phyloP scores from a whole-genome alignment of 2,797 vertebrate genomes.

The Labeo calbasu region DNA sequence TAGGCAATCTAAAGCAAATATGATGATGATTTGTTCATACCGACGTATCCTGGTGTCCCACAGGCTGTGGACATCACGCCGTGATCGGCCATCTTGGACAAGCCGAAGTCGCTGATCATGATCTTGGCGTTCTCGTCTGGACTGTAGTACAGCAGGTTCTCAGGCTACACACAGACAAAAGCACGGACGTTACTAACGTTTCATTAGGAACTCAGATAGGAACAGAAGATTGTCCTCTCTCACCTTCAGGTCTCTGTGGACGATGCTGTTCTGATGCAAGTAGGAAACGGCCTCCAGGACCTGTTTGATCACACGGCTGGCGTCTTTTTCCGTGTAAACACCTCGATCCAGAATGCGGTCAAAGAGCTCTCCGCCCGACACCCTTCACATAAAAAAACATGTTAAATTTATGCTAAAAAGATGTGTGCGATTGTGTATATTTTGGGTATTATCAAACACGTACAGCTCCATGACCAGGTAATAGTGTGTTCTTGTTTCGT shows the following conservation, averaged over 20 bases:
- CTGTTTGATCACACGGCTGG: constrained; percentile 89
- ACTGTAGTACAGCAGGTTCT: constrained; percentile 92
- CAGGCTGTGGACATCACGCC: constrained; percentile 95
- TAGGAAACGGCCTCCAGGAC: constrained; percentile 91
- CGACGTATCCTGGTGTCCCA: constrained; percentile 93
- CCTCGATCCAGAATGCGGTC: constrained; percentile 91
- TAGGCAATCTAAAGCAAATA: not conserved
- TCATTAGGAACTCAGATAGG: not conserved
- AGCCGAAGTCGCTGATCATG: constrained; percentile 95
- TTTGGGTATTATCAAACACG: constrained; percentile 68
- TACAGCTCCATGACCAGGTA: constrained; percentile 98
- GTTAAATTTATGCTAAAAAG: constrained; percentile 5
- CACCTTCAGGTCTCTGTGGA: constrained; percentile 95
- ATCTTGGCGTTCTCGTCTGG: constrained; percentile 92
- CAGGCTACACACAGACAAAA: constrained; percentile 77
- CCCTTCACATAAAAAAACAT: constrained; percentile 72
- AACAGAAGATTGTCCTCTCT: not conserved
- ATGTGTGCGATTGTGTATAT: not conserved
- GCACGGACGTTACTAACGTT: not conserved
- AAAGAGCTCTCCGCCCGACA: constrained; percentile 93
- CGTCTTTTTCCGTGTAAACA: constrained; percentile 92
- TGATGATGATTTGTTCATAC: constrained; percentile 67
- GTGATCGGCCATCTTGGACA: constrained; percentile 90
- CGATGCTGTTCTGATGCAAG: constrained; percentile 90
- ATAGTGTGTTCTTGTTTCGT: constrained; percentile 91